phyloP scores from a whole-genome alignment of 2,888 invertebrate species.

The Orthosia gracilis region DNA sequence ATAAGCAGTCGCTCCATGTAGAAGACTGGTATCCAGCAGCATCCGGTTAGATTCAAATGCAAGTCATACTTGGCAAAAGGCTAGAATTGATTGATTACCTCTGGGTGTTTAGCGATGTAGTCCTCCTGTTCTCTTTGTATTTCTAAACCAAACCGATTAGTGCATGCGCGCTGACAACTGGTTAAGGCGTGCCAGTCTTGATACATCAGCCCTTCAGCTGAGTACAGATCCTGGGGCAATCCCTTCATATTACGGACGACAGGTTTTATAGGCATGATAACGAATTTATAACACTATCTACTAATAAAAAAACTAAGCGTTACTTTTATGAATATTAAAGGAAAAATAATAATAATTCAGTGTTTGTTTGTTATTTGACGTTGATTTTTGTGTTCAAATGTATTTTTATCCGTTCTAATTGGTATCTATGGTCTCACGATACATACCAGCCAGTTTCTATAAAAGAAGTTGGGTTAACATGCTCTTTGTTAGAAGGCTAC shows the following conservation, averaged over 20 bases:
- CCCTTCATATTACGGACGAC: conserved; percentile 77
- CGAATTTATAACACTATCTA: neutral
- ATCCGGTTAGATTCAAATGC: no score
- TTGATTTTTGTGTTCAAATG: conserved; percentile 16
- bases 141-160: conserved; percentile 74
- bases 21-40: no score
- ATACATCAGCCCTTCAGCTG: conserved; percentile 78
- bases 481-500: neutral
- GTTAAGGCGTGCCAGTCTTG: conserved; percentile 77
- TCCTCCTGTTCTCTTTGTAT: conserved; percentile 84
- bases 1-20: no score
- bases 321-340: neutral
- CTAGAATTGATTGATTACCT: conserved; percentile 70
- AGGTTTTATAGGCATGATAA: conserved; percentile 77
- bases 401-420: neutral
- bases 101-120: conserved; percentile 81
- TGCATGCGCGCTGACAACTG: conserved; percentile 78
- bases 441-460: conserved; percentile 2
- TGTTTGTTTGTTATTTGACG: conserved; percentile 23
- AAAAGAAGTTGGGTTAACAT: neutral
- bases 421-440: neutral
- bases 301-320: neutral
- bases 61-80: no score
- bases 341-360: neutral
- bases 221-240: conserved; percentile 66